Percentiles rank a stretch among this genome's conserved stretches.
Evolutionary conservation across 2,888 invertebrate species (phyloP).

Genomic region (Hesperia comma): DNA sequence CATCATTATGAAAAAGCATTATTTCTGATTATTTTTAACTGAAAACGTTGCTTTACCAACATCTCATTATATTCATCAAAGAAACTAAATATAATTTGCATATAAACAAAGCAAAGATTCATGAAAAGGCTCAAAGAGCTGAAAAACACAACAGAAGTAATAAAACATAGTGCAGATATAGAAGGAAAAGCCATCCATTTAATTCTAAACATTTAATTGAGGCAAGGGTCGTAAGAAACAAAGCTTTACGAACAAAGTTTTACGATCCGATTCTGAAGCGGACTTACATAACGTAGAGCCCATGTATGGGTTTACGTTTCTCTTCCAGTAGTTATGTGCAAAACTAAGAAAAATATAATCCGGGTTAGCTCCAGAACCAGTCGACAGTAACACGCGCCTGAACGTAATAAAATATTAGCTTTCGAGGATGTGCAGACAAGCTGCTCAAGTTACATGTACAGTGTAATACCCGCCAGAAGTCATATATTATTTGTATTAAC

Average conservation of each 20-base stretch:
- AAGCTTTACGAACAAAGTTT: constrained; percentile 13
- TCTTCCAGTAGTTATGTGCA: constrained; percentile 66
- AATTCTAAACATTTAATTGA: constrained; percentile 3
- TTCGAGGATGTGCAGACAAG: background rate
- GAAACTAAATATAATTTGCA: too few relatives aligned
- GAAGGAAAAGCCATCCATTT: background rate
- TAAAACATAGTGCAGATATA: constrained; percentile 1
- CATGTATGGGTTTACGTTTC: constrained; percentile 47
- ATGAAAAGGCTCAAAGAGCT: background rate
- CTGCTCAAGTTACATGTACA: constrained; percentile 7
- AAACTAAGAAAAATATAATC: constrained; percentile 50
- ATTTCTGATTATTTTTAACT: too few relatives aligned
- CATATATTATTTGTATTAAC: background rate
- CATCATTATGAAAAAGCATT: too few relatives aligned
- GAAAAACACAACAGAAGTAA: constrained; percentile 1
- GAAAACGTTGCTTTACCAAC: too few relatives aligned
- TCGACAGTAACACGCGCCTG: constrained; percentile 9
- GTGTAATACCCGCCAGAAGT: background rate
- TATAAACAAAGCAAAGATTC: background rate
- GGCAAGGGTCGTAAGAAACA: constrained; percentile 5
- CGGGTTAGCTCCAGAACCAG: constrained; percentile 20
- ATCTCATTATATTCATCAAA: too few relatives aligned
- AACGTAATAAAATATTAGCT: constrained; percentile 1
- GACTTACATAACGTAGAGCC: constrained; percentile 12
- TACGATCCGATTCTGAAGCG: background rate